A percentile compares a stretch with the other conserved stretches of the same genome.
These are phyloP conservation scores for Antechinus stuartii DNA, from an alignment of 2,113 vertebrate species.

Conservation along the genomic window DNA sequence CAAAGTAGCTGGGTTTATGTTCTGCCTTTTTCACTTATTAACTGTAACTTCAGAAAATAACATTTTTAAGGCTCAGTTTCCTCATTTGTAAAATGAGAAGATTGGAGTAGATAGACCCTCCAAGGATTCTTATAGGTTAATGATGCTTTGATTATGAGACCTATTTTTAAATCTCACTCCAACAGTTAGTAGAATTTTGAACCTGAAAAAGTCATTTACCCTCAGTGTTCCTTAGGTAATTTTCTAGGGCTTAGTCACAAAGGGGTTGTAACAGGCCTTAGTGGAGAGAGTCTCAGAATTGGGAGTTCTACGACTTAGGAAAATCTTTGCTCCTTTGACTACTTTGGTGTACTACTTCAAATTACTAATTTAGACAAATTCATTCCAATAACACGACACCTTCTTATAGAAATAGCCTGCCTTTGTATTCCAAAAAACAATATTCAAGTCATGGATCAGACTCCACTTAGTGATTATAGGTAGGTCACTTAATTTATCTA, in stretches of 20 bases:
- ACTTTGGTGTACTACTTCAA: too few species aligned
- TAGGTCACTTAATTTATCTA: not conserved
- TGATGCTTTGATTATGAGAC: not conserved
- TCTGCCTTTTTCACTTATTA: not conserved
- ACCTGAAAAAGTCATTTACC: not conserved
- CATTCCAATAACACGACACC: not conserved
- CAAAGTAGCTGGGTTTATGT: not conserved
- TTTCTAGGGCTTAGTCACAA: not conserved
- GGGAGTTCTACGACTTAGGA: not conserved
- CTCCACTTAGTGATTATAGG: not conserved
- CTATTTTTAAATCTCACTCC: not conserved
- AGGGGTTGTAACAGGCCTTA: not conserved
- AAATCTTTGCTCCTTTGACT: not conserved
- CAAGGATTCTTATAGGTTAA: not conserved
- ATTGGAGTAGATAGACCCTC: not conserved
- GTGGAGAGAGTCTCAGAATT: not conserved
- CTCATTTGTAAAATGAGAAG: not conserved
- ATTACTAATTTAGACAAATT: not conserved
- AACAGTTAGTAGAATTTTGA: not conserved
- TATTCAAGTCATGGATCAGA: not conserved
- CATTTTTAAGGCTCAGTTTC: not conserved
- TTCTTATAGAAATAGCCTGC: not conserved
- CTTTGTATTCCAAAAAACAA: not conserved
- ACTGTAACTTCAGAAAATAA: not conserved
- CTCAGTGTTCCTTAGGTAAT: not conserved